Base-by-base conservation (phyloP, 2,113 vertebrate genomes). In the Entelurus aequoreus region DNA sequence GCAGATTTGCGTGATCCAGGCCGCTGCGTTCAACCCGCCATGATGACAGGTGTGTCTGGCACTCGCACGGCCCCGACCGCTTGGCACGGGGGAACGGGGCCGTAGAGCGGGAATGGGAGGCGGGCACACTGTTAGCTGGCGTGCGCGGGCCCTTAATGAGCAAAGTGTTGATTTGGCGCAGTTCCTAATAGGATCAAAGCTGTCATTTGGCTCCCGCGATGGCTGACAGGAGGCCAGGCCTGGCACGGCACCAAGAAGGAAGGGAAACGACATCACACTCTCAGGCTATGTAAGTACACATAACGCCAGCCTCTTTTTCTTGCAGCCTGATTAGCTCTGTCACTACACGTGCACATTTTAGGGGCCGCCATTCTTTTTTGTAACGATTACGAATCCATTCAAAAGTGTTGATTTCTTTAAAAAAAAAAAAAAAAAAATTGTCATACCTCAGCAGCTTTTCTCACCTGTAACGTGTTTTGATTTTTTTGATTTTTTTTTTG, bases 141-240 rank as follows among this genome's bases (percentile, higher is more conserved):
- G 58, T 74, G 79, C 71, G 83, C 75, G 54, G 71, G 66, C 75
- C 79, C 84, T 85, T 90, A 92, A 90, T 89, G 89, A 91, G 84
- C 77, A 89, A 86, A 87, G 88, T 90, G 90, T 90, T 88, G 88
- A 89, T 90, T 90, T 91, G 90, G 90, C 86, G 76, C 76, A 28
- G 77, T 81, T 87, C 88, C 89, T 90, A 90, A 91, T 88, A 90
- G 89, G 88, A 91, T 91, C 88, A 90, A 89, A 89, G 85, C 82
- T 87, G 85, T 87, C 84, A 86, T 90, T 90, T 90, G 87, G 89
- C 85, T 90, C 84, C 81, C 82, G 69, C 42, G 72, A 83, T 85
- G 83, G 86, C 83, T 89, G 86, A 87, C 86, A 90, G 86, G 83
- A 81, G 78, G 80, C 81, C 84, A 81, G 70, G 75, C 71, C 83